Evolutionary conservation across 2,113 vertebrate species (phyloP), one percentile per base, ranked within the genome.

Genomic region (Leucopsar rothschildi): DNA sequence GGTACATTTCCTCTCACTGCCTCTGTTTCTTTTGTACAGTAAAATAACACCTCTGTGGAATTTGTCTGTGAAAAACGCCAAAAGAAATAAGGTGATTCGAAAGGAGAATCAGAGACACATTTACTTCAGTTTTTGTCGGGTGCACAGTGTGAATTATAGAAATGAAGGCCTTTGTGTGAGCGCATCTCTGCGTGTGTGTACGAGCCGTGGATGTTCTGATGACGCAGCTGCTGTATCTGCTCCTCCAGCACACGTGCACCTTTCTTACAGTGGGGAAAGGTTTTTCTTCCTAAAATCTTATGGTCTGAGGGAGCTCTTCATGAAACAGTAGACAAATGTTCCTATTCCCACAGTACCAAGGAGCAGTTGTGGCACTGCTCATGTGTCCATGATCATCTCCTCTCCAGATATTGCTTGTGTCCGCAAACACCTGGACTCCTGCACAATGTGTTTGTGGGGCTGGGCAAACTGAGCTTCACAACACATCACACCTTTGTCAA

Each of bases 1-100:
- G 96, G 93, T 88, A 87, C 83, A 79, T 96, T 94, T 96, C 92
- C 92, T 88, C 92, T 87, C 70, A 63, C 93, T 84, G 91, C 93
- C 69, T 81, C 31, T 47, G 27, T 68, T 83, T 76, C 84, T 87
- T 93, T 81, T 73, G 85, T 69, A 60, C 33, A 53, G 83, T 64
- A 64, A 94, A 88, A 79, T 66, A 95, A 90, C 68, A 80, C 60
- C 86, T 56, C 73, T 53, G 77, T 70, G 85, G 90, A 92, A 83
- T 61, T 60, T 78, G 61, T 94, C 92, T 83, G 29, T 6, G 27
- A 88, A 87, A 86, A 94, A 93, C 0, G 21, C 86, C 70, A 42
- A 73, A 93, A 81, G 91, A 93, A 93, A 75, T 61, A 86, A 85
- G 84, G 83, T 90, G 92, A 87, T 81, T 90, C 1, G 4, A 84